Base-by-base conservation (phyloP, 1,140 invertebrate species). In the Trichomalopsis sarcophagae region DNA sequence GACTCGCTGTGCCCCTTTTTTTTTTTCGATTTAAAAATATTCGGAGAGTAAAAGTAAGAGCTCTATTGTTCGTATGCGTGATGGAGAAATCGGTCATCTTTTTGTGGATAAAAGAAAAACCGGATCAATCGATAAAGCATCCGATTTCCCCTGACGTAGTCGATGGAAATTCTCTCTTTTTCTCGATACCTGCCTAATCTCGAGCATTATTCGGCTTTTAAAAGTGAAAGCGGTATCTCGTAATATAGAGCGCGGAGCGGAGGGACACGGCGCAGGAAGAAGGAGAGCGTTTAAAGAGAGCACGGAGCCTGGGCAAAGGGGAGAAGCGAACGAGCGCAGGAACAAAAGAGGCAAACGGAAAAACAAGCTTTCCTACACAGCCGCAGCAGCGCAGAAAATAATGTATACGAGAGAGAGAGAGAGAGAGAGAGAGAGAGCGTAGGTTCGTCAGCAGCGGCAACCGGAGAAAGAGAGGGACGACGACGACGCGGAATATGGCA, bases 401-500 rank as follows among this genome's bases (percentile, higher is more conserved):
- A 14, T 62, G 55, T 62, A 62, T 62, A n/a, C 55, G 21, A n/a
- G 55, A 62, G 55, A 62, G 55, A 36, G 33, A 36, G 33, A 33
- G 33, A 36, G 33, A n/a, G n/a, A n/a, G n/a, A 33, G 33, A 36
- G 33, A 36, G 33, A 36, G 55, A 21, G 55, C 17, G 27, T 68
- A 50, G 40, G 44, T 78, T 69, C 68, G 23, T 73, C 66, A 73
- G 44, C 21, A 14, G 23, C 78, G 47, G 36, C 30, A 27, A 17
- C 50, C 40, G 36, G 9, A n/a, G 55, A 17, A 5, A 50, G 47
- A 50, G 47, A 50, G 47, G 47, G 14, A 50, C 47, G 47, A 50
- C 47, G 47, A 40, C 47, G 44, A 73, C 13, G 80, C 14, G 71
- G 30, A 47, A 81, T 81, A 71, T 71, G 44, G 68, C 71, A 81